Evolutionary conservation across 2,888 invertebrate species (phyloP).

Genomic region (Melinaea marsaeus): DNA sequence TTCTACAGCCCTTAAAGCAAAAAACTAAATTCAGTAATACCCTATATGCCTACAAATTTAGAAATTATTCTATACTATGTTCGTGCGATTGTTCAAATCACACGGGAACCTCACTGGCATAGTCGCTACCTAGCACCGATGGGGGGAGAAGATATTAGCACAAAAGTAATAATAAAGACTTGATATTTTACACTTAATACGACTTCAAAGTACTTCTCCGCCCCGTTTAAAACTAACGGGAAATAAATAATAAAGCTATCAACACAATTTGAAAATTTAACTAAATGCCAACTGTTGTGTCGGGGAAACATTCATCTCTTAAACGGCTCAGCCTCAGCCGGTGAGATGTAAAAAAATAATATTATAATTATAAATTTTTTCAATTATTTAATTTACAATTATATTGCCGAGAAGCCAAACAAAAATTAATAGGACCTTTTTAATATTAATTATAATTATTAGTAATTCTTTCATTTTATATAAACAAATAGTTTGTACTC

Average conservation of each 20-base stretch:
- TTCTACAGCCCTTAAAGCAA: slow-evolving; percentile 31
- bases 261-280: slow-evolving; percentile 47
- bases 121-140: slow-evolving; percentile 41
- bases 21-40: slow-evolving; percentile 31
- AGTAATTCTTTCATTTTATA: slow-evolving; percentile 45
- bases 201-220: slow-evolving; percentile 27
- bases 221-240: slow-evolving; percentile 26
- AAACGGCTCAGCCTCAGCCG: slow-evolving; percentile 42
- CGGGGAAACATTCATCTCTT: slow-evolving; percentile 3
- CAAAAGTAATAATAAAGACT: slow-evolving; percentile 14
- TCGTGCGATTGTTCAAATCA: slow-evolving; percentile 30
- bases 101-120: slow-evolving; percentile 38
- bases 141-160: slow-evolving; percentile 35
- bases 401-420: too few relatives aligned
- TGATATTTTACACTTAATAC: slow-evolving; percentile 7
- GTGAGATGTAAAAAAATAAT: slow-evolving; percentile 41
- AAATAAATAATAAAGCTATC: slow-evolving; percentile 36
- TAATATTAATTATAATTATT: slow-evolving; percentile 43
- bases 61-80: slow-evolving; percentile 21
- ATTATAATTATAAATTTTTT: too few relatives aligned
- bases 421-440: slow-evolving; percentile 5
- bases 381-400: too few relatives aligned
- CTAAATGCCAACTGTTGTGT: slow-evolving; percentile 16
- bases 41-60: slow-evolving; percentile 25
- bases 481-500: slow-evolving; percentile 72